These are phyloP conservation scores for Apamea sordens DNA, from an alignment of 2,888 invertebrate genomes.

Conservation along the genomic window DNA sequence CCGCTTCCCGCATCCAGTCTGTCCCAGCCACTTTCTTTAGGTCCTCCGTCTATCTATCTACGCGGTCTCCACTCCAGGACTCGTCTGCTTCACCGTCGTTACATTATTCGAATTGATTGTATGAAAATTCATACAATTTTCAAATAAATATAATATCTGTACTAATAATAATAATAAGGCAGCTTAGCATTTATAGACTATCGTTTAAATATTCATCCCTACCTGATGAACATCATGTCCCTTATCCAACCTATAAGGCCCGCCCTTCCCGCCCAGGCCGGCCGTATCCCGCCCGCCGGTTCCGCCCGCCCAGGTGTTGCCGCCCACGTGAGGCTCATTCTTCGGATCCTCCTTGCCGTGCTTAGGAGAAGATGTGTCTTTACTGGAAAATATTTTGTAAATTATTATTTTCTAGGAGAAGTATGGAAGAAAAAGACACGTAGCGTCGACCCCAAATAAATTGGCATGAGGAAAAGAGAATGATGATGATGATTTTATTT, in stretches of 20 bases:
- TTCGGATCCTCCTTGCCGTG: conserved; percentile 97
- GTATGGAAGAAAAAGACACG: neutral
- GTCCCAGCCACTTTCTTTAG: no score
- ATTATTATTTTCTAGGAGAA: neutral
- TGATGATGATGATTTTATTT: neutral
- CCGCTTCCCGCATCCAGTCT: no score
- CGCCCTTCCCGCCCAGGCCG: conserved; percentile 98
- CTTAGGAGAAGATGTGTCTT: conserved; percentile 94
- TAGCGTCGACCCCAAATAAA: neutral
- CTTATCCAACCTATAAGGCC: conserved; percentile 97
- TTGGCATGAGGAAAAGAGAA: neutral
- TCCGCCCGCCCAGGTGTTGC: conserved; percentile 99
- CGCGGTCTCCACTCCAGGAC: no score
- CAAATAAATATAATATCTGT: neutral
- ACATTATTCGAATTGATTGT: no score
- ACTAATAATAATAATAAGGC: neutral
- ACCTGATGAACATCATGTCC: conserved; percentile 97
- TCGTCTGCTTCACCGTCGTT: no score
- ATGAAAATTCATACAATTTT: no score
- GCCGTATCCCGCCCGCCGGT: conserved; percentile 98
- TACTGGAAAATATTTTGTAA: conserved; percentile 67
- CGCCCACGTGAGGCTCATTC: conserved; percentile 98
- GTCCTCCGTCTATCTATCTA: no score
- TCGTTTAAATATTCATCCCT: neutral
- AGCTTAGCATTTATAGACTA: neutral